Evolutionary conservation across 2,888 invertebrate species (phyloP).

Genomic region (Drosophila mettleri): DNA sequence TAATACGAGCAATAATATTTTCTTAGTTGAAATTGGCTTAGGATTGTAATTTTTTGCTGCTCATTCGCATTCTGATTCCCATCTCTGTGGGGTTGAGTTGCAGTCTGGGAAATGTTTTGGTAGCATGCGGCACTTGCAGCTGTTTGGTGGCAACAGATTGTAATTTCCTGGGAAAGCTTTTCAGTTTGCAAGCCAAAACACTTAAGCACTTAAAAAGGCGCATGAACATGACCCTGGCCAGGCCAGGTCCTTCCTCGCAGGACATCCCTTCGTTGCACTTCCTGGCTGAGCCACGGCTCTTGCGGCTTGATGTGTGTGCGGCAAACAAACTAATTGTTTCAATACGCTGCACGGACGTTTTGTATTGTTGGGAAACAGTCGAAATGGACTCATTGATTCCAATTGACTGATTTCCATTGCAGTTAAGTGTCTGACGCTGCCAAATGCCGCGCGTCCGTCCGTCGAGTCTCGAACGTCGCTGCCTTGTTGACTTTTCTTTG

Average conservation of each 20-base stretch:
- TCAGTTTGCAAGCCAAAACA: constrained; percentile 54
- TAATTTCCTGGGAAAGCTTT: constrained; percentile 78
- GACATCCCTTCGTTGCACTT: constrained; percentile 18
- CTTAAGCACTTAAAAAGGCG: constrained; percentile 82
- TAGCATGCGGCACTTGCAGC: constrained; percentile 58
- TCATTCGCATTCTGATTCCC: not conserved
- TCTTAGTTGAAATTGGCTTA: constrained; percentile 55
- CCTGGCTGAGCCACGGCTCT: constrained; percentile 5
- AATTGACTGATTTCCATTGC: constrained; percentile 84
- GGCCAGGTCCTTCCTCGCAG: constrained; percentile 26
- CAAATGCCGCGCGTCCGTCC: constrained; percentile 62
- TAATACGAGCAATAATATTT: constrained; percentile 61
- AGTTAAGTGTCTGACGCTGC: constrained; percentile 83
- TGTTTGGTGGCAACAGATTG: constrained; percentile 45
- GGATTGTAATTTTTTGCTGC: constrained; percentile 16
- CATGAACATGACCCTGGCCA: constrained; percentile 60
- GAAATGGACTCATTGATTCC: constrained; percentile 85
- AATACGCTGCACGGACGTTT: constrained; percentile 63
- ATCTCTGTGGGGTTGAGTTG: constrained; percentile 12
- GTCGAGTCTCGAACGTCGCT: constrained; percentile 52
- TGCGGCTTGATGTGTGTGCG: constrained; percentile 56
- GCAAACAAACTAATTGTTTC: constrained; percentile 81
- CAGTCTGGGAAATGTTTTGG: constrained; percentile 46
- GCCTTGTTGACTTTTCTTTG: constrained; percentile 66
- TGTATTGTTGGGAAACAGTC: constrained; percentile 82